Base-by-base conservation (phyloP, 2,797 vertebrate genomes). In the Poecilia velifera region DNA sequence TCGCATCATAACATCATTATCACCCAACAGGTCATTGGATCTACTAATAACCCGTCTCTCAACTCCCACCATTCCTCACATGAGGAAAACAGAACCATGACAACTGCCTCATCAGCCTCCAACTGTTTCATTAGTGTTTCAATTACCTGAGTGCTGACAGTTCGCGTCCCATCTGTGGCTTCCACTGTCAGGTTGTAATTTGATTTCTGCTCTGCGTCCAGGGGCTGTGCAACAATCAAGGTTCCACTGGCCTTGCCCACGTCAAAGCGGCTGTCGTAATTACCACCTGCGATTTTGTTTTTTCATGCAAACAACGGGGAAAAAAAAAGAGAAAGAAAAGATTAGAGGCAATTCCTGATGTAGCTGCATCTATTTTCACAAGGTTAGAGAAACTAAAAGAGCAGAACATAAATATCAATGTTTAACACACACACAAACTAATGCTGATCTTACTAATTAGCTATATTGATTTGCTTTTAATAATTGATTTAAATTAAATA, bases 161-260 rank as follows among this genome's bases (percentile, higher is more conserved):
- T 95, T 91, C 95, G 96, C 82, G 96, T 99, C 92, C 98, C 98
- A 90, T 99, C 98, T 77, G 98, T 98, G 90, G 98, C 98, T 89
- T 98, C 97, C 76, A 99, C 97, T 47, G 98, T 99, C 96, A 99
- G 95, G 96, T 99, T 99, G 92, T 99, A 99, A 97, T 95, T 96
- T 93, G 98, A 98, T 94, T 97, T 99, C 91, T 98, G 97, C 91
- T 99, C 98, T 31, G 97, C 96, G 93, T 99, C 97, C 87, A 99
- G 97, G 85, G 96, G 97, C 93, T 95, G 96, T 13, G 98, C 98
- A 5, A 99, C 95, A 89, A 99, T 97, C 93, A 99, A 90, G 79
- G 98, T 99, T 86, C 98, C 98, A 8, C 97, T 97, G 93, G 98
- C 97, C 92, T 98, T 99, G 93, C 97, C 98, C 93, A 99, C 97